These are phyloP conservation scores for Delia radicum DNA, from an alignment of 1,140 invertebrate genomes.

Conservation along the genomic window DNA sequence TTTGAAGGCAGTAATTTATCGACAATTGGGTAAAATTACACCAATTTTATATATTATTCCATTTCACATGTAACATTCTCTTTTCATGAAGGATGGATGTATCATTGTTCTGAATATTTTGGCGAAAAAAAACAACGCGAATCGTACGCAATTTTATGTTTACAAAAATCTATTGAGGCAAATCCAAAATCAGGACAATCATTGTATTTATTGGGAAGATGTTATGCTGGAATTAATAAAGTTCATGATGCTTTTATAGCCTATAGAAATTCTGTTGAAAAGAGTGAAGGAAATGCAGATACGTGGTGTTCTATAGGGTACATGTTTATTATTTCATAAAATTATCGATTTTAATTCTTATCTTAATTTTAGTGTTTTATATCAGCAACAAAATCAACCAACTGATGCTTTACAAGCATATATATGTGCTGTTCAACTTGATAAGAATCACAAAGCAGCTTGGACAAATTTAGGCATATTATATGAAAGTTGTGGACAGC, in stretches of 20 bases:
- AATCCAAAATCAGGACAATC: slow-evolving; percentile 93
- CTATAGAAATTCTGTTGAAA: slow-evolving; percentile 98
- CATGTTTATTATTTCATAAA: slow-evolving; percentile 40
- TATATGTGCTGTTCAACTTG: slow-evolving; percentile 97
- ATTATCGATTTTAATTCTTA: slow-evolving; percentile 7
- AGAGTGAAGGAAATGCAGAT: slow-evolving; percentile 98
- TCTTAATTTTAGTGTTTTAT: slow-evolving; percentile 76
- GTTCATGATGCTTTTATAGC: slow-evolving; percentile 98
- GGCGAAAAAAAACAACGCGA: slow-evolving; percentile 78
- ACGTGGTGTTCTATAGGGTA: slow-evolving; percentile 99
- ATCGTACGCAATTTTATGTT: slow-evolving; percentile 79
- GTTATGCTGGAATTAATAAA: slow-evolving; percentile 87
- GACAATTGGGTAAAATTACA: slow-evolving; percentile 79
- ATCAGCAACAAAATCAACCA: slow-evolving; percentile 99
- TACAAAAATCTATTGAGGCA: slow-evolving; percentile 88
- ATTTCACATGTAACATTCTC: neutral
- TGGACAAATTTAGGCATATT: slow-evolving; percentile 98
- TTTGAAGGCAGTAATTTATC: slow-evolving; percentile 86
- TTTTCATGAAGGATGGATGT: slow-evolving; percentile 91
- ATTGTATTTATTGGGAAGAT: slow-evolving; percentile 90
- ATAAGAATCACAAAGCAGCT: slow-evolving; percentile 94
- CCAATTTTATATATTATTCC: neutral
- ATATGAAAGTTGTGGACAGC: slow-evolving; percentile 95
- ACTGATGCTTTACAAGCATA: slow-evolving; percentile 99
- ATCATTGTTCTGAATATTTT: slow-evolving; percentile 82